Evolutionary conservation across 2,797 vertebrate genomes (phyloP).

Genomic region (Enteromius radiatus): DNA sequence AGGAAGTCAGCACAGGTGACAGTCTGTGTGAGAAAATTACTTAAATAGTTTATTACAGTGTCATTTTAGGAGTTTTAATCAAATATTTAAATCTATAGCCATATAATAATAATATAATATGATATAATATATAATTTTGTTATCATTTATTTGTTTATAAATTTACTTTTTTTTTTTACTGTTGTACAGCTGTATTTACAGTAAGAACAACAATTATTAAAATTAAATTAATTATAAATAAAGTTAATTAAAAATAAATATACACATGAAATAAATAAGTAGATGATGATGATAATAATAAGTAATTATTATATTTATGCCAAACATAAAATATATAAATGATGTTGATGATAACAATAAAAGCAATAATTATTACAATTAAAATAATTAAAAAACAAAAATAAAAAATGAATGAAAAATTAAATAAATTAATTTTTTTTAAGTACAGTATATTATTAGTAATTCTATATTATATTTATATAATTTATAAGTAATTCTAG

Average conservation of each 20-base stretch:
- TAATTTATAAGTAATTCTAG: background rate
- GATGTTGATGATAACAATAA: background rate
- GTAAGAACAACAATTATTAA: background rate
- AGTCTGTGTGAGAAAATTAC: constrained; percentile 6
- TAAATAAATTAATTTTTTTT: too few species aligned
- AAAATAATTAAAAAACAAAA: background rate
- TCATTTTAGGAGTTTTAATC: background rate
- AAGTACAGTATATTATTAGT: too few species aligned
- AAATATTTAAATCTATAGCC: background rate
- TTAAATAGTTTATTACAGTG: background rate
- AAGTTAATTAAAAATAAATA: background rate
- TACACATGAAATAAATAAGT: background rate
- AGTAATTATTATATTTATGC: background rate
- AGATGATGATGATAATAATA: background rate
- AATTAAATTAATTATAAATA: background rate
- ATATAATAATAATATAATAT: background rate
- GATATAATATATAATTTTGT: too few species aligned
- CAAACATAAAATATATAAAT: background rate
- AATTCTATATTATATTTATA: background rate
- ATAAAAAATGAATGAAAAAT: background rate
- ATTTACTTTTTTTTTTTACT: background rate
- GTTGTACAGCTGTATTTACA: background rate
- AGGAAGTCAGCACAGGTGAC: constrained; percentile 47
- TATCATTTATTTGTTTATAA: background rate
- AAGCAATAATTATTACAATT: background rate